Evolutionary conservation across 2,888 invertebrate species (phyloP).

Genomic region (Tetranychus truncatus): DNA sequence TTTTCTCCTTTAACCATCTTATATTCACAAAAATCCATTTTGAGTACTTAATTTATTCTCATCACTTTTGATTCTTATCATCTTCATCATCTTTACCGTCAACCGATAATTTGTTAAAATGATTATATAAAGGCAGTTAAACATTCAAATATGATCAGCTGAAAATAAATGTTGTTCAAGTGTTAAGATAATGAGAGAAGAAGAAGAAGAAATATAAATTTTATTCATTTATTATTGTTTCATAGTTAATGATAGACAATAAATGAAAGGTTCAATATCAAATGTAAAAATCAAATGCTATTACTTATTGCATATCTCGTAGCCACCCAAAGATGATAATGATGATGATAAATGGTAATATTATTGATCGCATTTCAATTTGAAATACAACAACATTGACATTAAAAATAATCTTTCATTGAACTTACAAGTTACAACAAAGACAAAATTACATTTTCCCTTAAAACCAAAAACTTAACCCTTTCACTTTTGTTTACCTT

Average conservation of each 20-base stretch:
- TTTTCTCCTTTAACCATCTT: too few species aligned
- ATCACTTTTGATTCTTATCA: background rate
- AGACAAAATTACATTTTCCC: background rate
- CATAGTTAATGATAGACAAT: background rate
- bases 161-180: too few species aligned
- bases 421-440: background rate
- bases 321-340: background rate
- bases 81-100: background rate
- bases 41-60: background rate
- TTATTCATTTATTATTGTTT: background rate
- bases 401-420: too few species aligned
- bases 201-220: background rate
- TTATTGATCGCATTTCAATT: background rate
- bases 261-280: conserved; percentile 6
- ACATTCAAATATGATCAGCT: too few species aligned
- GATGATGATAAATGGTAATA: background rate
- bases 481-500: background rate
- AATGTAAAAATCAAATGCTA: background rate
- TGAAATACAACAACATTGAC: background rate
- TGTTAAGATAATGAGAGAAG: background rate
- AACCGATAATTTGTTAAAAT: background rate
- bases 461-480: background rate
- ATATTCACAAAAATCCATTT: too few species aligned
- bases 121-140: too few species aligned
- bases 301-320: background rate